Percentiles rank a stretch among this genome's conserved stretches.
Evolutionary conservation across 2,113 vertebrate species (phyloP).

Genomic region (Pangasianodon hypophthalmus): DNA sequence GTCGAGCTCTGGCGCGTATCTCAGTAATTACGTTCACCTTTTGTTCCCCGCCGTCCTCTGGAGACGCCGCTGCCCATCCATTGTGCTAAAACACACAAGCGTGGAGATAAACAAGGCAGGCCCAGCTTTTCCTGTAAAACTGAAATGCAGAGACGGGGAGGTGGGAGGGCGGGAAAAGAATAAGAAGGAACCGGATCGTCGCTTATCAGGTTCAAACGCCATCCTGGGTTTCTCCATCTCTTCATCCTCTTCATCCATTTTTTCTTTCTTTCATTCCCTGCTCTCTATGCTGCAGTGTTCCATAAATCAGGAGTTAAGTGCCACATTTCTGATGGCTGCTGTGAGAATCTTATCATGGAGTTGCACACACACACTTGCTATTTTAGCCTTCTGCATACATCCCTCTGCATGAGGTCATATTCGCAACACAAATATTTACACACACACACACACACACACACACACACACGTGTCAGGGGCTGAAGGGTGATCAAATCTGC

Average conservation of each 20-base stretch:
- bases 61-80: slow-evolving; percentile 20
- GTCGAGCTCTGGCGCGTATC: slow-evolving; percentile 64
- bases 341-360: slow-evolving; percentile 73
- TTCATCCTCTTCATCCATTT: slow-evolving; percentile 42
- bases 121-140: slow-evolving; percentile 54
- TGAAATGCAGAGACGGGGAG: slow-evolving; percentile 8
- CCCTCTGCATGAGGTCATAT: slow-evolving; percentile 66
- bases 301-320: slow-evolving; percentile 65
- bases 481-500: slow-evolving; percentile 53
- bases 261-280: slow-evolving; percentile 41
- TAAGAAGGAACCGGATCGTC: slow-evolving; percentile 44
- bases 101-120: slow-evolving; percentile 62
- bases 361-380: slow-evolving; percentile 46
- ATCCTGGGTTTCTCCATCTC: slow-evolving; percentile 1
- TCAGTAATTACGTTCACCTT: slow-evolving; percentile 66
- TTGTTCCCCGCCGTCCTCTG: slow-evolving; percentile 66
- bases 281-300: neutral
- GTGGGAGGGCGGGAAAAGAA: slow-evolving; percentile 24
- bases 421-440: slow-evolving; percentile 66
- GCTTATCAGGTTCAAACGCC: slow-evolving; percentile 61
- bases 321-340: slow-evolving; percentile 65
- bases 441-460: slow-evolving; percentile 52
- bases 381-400: slow-evolving; percentile 61
- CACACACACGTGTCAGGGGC: slow-evolving; percentile 45
- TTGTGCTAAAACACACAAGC: slow-evolving; percentile 32